phyloP scores from a whole-genome alignment of 2,113 vertebrate genomes.

The Oostethus manadensis region DNA sequence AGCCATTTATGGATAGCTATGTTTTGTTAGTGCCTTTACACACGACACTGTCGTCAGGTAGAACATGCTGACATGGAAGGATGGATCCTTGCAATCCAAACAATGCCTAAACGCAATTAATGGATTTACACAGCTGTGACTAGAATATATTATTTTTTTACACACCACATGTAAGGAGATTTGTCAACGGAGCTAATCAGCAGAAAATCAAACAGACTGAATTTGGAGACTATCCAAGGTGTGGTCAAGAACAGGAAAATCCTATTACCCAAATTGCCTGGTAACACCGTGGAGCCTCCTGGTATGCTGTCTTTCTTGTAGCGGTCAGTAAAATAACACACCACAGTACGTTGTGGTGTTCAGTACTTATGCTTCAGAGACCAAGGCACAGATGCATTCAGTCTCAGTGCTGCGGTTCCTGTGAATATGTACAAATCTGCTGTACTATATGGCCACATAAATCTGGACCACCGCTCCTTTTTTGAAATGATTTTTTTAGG shows the following conservation, averaged over 20 bases:
- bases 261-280: conserved; percentile 7
- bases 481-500: too few species aligned
- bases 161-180: conserved; percentile 39
- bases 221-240: conserved; percentile 20
- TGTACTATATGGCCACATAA: too few species aligned
- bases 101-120: conserved; percentile 21
- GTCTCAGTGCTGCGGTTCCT: too few species aligned
- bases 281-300: not conserved
- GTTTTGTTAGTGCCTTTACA: not conserved
- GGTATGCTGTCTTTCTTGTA: conserved; percentile 1
- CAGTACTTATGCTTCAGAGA: not conserved
- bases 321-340: not conserved
- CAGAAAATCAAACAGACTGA: conserved; percentile 27
- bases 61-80: not conserved
- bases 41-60: conserved; percentile 15
- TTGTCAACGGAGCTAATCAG: conserved; percentile 33
- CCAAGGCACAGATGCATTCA: not conserved
- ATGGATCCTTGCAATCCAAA: not conserved
- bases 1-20: conserved; percentile 52
- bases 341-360: not conserved
- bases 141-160: conserved; percentile 33
- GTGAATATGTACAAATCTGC: too few species aligned
- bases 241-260: conserved; percentile 19
- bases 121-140: conserved; percentile 25
- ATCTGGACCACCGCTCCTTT: too few species aligned